These are phyloP conservation scores for Athalia cordata DNA, from an alignment of 2,888 invertebrate genomes.

Conservation along the genomic window DNA sequence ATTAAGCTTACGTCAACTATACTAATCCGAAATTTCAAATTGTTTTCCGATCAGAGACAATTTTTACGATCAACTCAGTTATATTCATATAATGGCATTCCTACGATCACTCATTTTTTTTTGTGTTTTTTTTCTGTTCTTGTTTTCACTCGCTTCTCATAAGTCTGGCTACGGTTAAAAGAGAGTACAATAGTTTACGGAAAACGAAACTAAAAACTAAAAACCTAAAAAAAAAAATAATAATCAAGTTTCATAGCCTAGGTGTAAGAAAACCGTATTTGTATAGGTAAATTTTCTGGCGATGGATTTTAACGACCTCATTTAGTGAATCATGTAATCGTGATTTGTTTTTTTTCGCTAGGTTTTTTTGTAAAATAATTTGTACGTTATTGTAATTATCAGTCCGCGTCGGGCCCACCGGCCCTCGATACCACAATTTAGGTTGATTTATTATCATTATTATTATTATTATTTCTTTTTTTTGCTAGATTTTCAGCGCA, in stretches of 20 bases:
- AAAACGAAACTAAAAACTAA: too few relatives aligned
- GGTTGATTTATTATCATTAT: constrained; percentile 14
- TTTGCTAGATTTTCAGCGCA: constrained; percentile 7
- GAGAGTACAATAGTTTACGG: too few relatives aligned
- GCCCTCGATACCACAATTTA: too few relatives aligned
- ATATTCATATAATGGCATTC: constrained; percentile 5
- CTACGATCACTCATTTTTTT: not conserved
- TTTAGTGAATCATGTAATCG: not conserved
- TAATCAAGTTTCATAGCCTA: too few relatives aligned
- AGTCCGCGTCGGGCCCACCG: too few relatives aligned
- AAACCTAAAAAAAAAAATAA: too few relatives aligned
- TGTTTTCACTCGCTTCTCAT: not conserved
- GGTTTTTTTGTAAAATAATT: not conserved
- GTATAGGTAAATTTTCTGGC: constrained; percentile 8
- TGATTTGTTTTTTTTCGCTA: not conserved
- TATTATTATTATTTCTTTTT: constrained; percentile 27
- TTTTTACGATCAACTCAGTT: not conserved
- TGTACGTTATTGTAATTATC: too few relatives aligned
- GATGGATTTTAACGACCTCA: constrained; percentile 5
- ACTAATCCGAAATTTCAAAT: not conserved
- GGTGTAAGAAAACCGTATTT: not conserved
- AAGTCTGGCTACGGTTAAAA: not conserved
- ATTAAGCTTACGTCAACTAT: not conserved
- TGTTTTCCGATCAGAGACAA: not conserved
- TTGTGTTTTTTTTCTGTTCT: not conserved